A percentile compares a stretch with the other conserved stretches of the same genome.
Evolutionary conservation across 2,113 vertebrate species (phyloP).

Genomic region (Nannobrachium achirus): DNA sequence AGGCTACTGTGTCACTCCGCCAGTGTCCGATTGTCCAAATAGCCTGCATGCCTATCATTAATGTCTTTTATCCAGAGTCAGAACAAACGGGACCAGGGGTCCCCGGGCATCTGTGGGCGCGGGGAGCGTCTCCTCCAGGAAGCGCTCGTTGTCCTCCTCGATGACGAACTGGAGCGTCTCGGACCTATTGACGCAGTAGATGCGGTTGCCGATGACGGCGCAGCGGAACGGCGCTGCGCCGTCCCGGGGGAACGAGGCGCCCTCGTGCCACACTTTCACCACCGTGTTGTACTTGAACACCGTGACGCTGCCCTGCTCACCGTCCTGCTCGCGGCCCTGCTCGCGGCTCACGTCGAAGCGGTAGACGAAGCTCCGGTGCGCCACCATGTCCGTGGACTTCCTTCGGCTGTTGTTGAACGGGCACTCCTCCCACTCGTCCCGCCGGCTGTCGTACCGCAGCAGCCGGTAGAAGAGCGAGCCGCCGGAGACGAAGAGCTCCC

Average conservation of each 20-base stretch:
- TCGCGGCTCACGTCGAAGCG: constrained; percentile 87
- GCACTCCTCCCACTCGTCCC: constrained; percentile 94
- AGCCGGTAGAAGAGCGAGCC: constrained; percentile 93
- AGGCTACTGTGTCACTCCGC: no score
- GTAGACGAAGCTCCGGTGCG: constrained; percentile 86
- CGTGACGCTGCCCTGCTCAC: constrained; percentile 59
- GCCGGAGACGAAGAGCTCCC: constrained; percentile 90
- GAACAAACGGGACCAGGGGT: constrained; percentile 85
- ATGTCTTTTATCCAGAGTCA: constrained; percentile 70
- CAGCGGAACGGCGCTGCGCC: constrained; percentile 86
- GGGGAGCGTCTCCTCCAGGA: constrained; percentile 78
- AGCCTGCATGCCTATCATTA: not conserved
- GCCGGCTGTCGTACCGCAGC: constrained; percentile 88
- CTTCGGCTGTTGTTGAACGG: constrained; percentile 89
- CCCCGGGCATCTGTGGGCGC: constrained; percentile 81
- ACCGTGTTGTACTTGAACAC: constrained; percentile 90
- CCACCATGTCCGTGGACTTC: constrained; percentile 90
- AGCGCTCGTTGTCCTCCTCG: constrained; percentile 74
- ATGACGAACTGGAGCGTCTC: constrained; percentile 84
- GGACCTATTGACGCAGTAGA: constrained; percentile 89
- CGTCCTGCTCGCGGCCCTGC: not conserved
- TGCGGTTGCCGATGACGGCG: constrained; percentile 80
- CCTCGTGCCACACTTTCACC: constrained; percentile 88
- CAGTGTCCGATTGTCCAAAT: no score
- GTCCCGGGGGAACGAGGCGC: constrained; percentile 70